Conservation (phyloP, 2,888 invertebrate species). For the Ligdia adustata region DNA sequence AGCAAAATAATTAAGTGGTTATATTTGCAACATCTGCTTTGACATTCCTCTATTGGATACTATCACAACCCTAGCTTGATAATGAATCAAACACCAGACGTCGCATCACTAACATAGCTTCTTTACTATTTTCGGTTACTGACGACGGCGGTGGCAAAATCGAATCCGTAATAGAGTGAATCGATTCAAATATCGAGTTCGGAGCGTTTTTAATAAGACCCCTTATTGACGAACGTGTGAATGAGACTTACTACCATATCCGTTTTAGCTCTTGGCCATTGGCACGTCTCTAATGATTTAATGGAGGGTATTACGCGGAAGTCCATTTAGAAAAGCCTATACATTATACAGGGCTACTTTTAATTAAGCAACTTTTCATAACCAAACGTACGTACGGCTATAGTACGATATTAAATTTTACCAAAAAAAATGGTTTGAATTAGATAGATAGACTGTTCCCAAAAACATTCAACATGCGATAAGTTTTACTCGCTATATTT, state of each 20-base stretch:
- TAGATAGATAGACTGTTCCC: no score
- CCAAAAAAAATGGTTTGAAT: no score
- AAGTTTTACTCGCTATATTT: no score
- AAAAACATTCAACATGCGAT: no score
- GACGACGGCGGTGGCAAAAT: slow-evolving; percentile 50
- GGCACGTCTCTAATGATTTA: slow-evolving; percentile 77
- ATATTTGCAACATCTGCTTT: neutral
- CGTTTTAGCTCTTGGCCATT: slow-evolving; percentile 63
- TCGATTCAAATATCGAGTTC: slow-evolving; percentile 43
- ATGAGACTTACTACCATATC: slow-evolving; percentile 80
- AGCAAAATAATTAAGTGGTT: neutral
- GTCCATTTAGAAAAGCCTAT: slow-evolving; percentile 20
- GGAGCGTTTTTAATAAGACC: slow-evolving; percentile 78
- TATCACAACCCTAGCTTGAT: neutral
- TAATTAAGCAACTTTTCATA: neutral
- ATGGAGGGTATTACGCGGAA: slow-evolving; percentile 30
- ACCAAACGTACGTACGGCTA: no score
- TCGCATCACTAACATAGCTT: neutral
- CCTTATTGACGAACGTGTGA: slow-evolving; percentile 82
- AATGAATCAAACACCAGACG: neutral
- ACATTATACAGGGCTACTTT: neutral
- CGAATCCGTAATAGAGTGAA: slow-evolving; percentile 30
- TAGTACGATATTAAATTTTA: no score
- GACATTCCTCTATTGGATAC: neutral
- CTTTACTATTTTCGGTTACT: slow-evolving; percentile 2